Conservation (phyloP, 2,113 vertebrate genomes). For the Noctilio leporinus region DNA sequence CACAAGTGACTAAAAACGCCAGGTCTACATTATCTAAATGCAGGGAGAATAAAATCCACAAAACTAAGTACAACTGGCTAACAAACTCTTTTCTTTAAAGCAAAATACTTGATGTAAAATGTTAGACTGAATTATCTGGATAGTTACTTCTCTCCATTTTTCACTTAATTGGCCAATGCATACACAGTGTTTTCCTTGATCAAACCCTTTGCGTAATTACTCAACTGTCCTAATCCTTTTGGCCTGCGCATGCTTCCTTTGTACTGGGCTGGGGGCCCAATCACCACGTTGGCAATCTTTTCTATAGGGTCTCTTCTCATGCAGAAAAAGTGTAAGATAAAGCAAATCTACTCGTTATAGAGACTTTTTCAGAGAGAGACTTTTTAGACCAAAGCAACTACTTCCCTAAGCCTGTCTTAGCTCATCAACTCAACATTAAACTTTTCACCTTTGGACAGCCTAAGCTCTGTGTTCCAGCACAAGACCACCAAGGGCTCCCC, state of each 20-base stretch:
- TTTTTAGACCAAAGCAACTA: neutral
- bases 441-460: neutral
- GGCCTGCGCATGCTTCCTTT: neutral
- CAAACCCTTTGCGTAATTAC: conserved; percentile 35
- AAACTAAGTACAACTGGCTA: neutral
- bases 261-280: neutral
- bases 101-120: conserved; percentile 22
- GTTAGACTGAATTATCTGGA: conserved; percentile 14
- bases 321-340: neutral
- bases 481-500: neutral
- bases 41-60: neutral
- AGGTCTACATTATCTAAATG: neutral
- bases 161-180: conserved; percentile 29
- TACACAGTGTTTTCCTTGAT: neutral
- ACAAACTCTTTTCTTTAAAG: neutral
- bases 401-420: neutral
- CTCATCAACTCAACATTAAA: neutral
- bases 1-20: neutral
- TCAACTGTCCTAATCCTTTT: neutral
- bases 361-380: neutral
- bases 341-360: neutral
- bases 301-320: neutral
- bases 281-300: neutral
- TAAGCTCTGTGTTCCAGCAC: neutral
- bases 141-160: conserved; percentile 38